Evolutionary conservation across 2,797 vertebrate genomes (phyloP).

Genomic region (Tiaroga cobitis): DNA sequence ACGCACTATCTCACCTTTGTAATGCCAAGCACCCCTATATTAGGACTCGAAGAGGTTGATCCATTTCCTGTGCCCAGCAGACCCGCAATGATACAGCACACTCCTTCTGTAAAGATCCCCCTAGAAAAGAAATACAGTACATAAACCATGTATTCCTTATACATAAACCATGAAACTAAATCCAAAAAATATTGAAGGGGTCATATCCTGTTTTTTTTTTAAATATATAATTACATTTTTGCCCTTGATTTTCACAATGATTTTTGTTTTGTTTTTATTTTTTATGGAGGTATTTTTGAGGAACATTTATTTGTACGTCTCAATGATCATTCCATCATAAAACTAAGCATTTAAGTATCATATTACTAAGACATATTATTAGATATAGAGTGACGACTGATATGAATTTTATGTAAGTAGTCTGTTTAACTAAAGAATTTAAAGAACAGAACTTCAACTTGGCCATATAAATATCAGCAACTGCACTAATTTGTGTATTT

Average conservation of each 20-base stretch:
- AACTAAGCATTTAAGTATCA: not conserved
- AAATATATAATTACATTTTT: not conserved
- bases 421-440: not conserved
- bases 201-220: not conserved
- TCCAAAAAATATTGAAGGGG: not conserved
- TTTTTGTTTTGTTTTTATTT: not conserved
- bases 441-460: not conserved
- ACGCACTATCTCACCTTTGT: conserved; percentile 85
- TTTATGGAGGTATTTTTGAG: not conserved
- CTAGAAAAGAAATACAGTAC: conserved; percentile 66
- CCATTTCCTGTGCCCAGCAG: conserved; percentile 94
- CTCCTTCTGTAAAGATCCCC: conserved; percentile 92
- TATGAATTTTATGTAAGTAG: not conserved
- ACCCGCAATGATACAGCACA: conserved; percentile 93
- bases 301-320: not conserved
- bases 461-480: not conserved
- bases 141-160: not conserved
- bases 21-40: conserved; percentile 95
- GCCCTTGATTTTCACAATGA: not conserved
- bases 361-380: not conserved
- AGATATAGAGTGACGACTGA: not conserved
- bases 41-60: conserved; percentile 96
- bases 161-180: not conserved
- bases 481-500: not conserved
- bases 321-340: not conserved